Base-by-base conservation (phyloP, 2,888 invertebrate genomes). In the Myathropa florea region DNA sequence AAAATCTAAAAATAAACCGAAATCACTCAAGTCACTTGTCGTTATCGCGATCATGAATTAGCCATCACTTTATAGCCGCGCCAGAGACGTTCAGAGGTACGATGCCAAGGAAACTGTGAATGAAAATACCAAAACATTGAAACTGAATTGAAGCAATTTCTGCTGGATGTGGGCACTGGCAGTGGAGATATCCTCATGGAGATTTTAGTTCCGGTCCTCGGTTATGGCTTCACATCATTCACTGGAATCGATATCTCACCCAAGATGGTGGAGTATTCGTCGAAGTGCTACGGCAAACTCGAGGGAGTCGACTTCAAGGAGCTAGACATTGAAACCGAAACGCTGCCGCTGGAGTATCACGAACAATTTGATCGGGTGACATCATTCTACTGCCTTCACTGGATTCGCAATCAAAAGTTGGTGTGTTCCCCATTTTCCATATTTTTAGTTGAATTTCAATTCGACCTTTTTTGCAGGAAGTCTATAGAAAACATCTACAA, bases 321-420 rank as follows among this genome's bases (percentile, higher is more conserved):
- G 6, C 83, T 91, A 78, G 95, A 97, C 89, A 95, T 97, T 61
- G 89, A 89, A 0, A 92, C 94, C 0, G 91, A 93, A 0, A 90
- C 93, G 26, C 87, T 95, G 65, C 94, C 94, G 0, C 90, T 91
- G 0, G 92, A 94, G 24, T 89, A 94, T 61, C 89, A 92, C 18
- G 93, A 92, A 70, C 90, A 92, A 30, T 97, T 96, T 89, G 94
- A 95, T 90, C 96, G 96, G 90, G 94, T 95, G 0, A 95, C 96
- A 71, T 97, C 97, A 0, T 96, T 97, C 90, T 96, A 96, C 91
- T 95, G 96, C 84, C 93, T 97, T 4, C 96, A 97, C 90, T 97
- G 97, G 97, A 94, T 97, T 33, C 94, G 94, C 88, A 94, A 96
- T 90, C 95, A 96, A 91, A 94, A 94, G 96, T 96, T 93, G 93